Base-by-base conservation (phyloP, 2,888 invertebrate species). In the Diadromus collaris region DNA sequence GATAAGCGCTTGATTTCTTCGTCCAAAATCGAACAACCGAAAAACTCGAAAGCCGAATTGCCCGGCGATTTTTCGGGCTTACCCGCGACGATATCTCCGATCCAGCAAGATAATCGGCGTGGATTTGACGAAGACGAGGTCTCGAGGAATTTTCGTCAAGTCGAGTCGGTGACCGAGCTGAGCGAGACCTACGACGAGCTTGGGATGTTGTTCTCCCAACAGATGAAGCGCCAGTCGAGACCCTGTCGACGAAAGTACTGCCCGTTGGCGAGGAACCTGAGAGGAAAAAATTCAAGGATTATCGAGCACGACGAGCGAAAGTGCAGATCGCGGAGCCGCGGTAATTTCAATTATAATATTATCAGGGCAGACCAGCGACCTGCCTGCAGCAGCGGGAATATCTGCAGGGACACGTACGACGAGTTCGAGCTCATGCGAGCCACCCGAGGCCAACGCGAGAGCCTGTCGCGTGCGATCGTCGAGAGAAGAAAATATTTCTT, bases 391-490 rank as follows among this genome's bases (percentile, higher is more conserved):
- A 84, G 72, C 61, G 85, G 83, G n/a, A 83, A 84, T 44, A 80
- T 86, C 41, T 85, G 86, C 32, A 48, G 16, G 13, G 85, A 86
- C 4, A 85, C 85, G 6, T 86, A 86, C 68, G 84, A 86, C 61
- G 86, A 85, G 64, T 81, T 84, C 56, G 65, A 84, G 41, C 75
- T 86, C 21, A 83, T 85, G 84, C 70, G 29, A 56, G 80, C 81
- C 5, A 58, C 80, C 32, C 65, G 71, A 5, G 32, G 56, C 0
- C 69, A 82, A 34, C 74, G 80, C 19, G 72, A 73, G n/a, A 46
- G 54, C 16, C 72, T 85, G 24, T 82, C 83, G 51, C 60, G 56
- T 41, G 41, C 76, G 1, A 84, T 86, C 78, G 80, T 81, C 19
- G 60, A 71, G 32, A 83, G 86, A 38, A 81, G 85, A 67, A 83